These are phyloP conservation scores for Illadopsis cleaveri DNA, from an alignment of 2,113 vertebrate species.

Conservation along the genomic window DNA sequence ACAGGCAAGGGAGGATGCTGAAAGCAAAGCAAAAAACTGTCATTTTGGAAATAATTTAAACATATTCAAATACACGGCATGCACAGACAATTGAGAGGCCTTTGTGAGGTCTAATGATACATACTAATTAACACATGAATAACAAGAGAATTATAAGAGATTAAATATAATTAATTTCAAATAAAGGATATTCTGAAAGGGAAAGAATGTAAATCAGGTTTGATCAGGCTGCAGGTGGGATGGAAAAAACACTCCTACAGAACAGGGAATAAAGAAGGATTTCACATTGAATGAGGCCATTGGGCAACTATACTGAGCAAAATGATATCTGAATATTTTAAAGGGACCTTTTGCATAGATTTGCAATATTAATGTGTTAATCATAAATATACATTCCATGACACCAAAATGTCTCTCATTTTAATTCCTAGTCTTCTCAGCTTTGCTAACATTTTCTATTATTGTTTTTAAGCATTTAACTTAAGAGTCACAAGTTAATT, in stretches of 20 bases:
- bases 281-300: background rate
- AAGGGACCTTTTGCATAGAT: background rate
- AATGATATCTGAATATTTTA: background rate
- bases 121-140: constrained; percentile 31
- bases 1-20: background rate
- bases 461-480: background rate
- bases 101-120: background rate
- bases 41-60: background rate
- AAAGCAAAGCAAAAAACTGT: background rate
- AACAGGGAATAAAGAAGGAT: background rate
- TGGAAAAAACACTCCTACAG: background rate
- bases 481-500: background rate
- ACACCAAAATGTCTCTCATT: background rate
- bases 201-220: background rate
- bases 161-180: constrained; percentile 43
- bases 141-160: constrained; percentile 22
- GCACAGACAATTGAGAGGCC: background rate
- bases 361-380: background rate
- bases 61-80: background rate
- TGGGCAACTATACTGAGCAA: background rate
- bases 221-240: background rate
- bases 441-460: background rate
- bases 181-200: constrained; percentile 6
- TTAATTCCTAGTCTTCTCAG: background rate
- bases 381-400: background rate